These are phyloP conservation scores for Caenorhabditis elegans DNA, from an alignment of 1,140 invertebrate genomes.

Conservation along the genomic window DNA sequence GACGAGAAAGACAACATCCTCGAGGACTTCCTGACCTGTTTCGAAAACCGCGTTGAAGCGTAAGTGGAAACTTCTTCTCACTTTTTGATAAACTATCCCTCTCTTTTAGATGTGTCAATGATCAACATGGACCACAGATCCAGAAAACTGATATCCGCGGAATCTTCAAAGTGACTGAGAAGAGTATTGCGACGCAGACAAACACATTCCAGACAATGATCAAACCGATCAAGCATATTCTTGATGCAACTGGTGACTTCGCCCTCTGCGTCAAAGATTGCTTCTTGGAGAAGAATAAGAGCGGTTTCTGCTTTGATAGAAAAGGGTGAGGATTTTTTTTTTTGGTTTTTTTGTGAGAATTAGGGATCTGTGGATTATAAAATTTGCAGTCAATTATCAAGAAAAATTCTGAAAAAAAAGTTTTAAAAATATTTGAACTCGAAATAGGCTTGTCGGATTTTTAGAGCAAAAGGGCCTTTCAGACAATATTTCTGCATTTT, in stretches of 20 bases:
- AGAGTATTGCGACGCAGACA: constrained; percentile 31
- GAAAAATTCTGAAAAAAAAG: too few relatives aligned
- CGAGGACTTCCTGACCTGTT: constrained; percentile 49
- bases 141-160: constrained; percentile 42
- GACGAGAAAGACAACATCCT: constrained; percentile 48
- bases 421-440: too few relatives aligned
- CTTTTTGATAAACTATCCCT: background rate
- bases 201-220: constrained; percentile 43
- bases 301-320: constrained; percentile 50
- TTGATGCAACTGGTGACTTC: constrained; percentile 49
- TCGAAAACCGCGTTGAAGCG: constrained; percentile 47
- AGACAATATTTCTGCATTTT: too few relatives aligned
- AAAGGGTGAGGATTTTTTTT: constrained; percentile 38
- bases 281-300: constrained; percentile 46
- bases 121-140: constrained; percentile 42
- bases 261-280: constrained; percentile 48
- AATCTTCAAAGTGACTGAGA: constrained; percentile 40
- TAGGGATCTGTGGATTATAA: too few relatives aligned
- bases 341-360: too few relatives aligned
- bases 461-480: too few relatives aligned
- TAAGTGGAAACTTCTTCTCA: constrained; percentile 13
- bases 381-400: too few relatives aligned
- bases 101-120: constrained; percentile 37
- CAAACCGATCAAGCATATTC: constrained; percentile 43
- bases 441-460: too few relatives aligned